Evolutionary conservation across 2,797 vertebrate genomes (phyloP).

Genomic region (Epinephelus malabaricus): DNA sequence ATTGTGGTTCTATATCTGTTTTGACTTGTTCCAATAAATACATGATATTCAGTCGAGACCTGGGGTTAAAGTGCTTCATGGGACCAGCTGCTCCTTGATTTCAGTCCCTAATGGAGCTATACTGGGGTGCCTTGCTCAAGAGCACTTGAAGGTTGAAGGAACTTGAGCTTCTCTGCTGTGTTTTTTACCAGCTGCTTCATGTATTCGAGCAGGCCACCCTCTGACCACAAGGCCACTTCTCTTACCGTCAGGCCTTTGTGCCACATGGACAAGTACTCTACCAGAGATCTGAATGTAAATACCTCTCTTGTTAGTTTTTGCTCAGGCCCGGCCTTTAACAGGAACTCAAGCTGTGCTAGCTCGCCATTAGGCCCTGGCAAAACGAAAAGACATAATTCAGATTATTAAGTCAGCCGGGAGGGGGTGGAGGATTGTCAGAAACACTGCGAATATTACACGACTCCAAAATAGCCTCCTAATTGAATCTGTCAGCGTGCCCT

Average conservation of each 20-base stretch:
- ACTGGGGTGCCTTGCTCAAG: constrained; percentile 53
- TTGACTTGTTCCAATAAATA: constrained; percentile 8
- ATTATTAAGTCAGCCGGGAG: constrained; percentile 69
- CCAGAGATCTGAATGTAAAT: constrained; percentile 63
- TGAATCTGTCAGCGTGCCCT: constrained; percentile 73
- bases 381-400: constrained; percentile 72
- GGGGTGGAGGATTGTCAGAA: constrained; percentile 66
- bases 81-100: constrained; percentile 42
- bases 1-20: neutral
- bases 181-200: constrained; percentile 62
- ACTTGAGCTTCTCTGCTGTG: neutral
- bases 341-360: constrained; percentile 77
- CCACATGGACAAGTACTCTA: constrained; percentile 70
- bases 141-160: constrained; percentile 28
- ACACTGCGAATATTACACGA: constrained; percentile 63
- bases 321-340: constrained; percentile 66
- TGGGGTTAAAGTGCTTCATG: neutral
- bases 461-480: constrained; percentile 63
- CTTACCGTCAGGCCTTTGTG: constrained; percentile 49
- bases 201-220: constrained; percentile 52
- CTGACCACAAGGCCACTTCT: constrained; percentile 61
- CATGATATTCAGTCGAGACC: neutral
- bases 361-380: constrained; percentile 70
- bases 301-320: constrained; percentile 74
- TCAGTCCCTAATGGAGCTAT: constrained; percentile 4